Conservation (phyloP, 2,888 invertebrate species). For the Euzetes globulus region DNA sequence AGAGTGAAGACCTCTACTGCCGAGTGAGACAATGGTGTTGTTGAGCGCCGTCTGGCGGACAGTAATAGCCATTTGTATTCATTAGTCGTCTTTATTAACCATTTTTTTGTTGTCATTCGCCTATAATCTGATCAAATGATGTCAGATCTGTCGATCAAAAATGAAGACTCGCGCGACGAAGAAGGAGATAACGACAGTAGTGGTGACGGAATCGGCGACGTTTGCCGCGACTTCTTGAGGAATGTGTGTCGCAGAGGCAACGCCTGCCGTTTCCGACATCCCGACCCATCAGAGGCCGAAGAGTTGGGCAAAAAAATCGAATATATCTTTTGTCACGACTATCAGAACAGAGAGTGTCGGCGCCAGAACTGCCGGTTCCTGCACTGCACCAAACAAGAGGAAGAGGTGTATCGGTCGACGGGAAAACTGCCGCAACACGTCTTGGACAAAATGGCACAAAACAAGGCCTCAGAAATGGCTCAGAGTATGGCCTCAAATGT, state of each 20-base stretch:
- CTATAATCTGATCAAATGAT: background rate
- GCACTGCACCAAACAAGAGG: conserved; percentile 66
- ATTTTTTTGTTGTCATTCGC: too few species aligned
- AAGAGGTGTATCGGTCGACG: conserved; percentile 61
- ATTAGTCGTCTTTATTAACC: too few species aligned
- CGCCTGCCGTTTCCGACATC: conserved; percentile 54
- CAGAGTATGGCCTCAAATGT: conserved; percentile 13
- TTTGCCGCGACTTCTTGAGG: conserved; percentile 56
- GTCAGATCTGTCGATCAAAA: background rate
- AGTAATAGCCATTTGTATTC: too few species aligned
- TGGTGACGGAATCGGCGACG: conserved; percentile 48
- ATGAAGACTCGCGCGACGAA: background rate
- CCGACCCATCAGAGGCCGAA: conserved; percentile 46
- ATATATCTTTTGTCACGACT: conserved; percentile 54
- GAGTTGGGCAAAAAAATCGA: conserved; percentile 45
- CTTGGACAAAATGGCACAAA: conserved; percentile 45
- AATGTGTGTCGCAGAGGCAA: conserved; percentile 58
- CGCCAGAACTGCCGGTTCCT: conserved; percentile 66
- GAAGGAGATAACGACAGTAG: background rate
- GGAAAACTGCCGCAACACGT: conserved; percentile 62
- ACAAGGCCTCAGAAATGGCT: conserved; percentile 3
- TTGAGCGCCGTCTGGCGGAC: too few species aligned
- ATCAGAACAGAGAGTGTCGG: conserved; percentile 66
- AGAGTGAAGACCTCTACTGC: too few species aligned
- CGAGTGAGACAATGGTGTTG: too few species aligned